Evolutionary conservation across 1,140 invertebrate genomes (phyloP).

Genomic region (Drosophila parvula): DNA sequence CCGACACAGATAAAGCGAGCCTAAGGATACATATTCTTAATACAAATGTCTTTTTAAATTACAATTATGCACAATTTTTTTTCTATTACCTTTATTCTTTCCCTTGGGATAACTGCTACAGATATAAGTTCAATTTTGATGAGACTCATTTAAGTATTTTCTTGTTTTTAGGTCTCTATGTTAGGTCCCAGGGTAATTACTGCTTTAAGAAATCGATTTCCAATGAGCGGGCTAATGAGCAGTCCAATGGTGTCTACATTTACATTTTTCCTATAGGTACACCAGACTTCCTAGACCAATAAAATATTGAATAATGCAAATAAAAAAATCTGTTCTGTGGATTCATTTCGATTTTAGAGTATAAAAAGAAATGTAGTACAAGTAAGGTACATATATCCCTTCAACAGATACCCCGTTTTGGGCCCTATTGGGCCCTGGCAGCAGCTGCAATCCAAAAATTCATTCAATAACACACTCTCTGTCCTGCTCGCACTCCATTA

Average conservation of each 20-base stretch:
- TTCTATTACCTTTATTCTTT: too few relatives aligned
- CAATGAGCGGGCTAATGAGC: too few relatives aligned
- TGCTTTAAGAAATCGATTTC: too few relatives aligned
- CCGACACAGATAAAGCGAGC: not conserved
- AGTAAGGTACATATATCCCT: too few relatives aligned
- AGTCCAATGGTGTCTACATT: too few relatives aligned
- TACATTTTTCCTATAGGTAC: too few relatives aligned
- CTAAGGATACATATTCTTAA: too few relatives aligned
- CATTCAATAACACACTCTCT: conserved; percentile 15
- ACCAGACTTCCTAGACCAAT: not conserved
- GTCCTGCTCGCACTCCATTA: conserved; percentile 9
- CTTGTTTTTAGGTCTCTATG: not conserved
- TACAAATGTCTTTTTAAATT: too few relatives aligned
- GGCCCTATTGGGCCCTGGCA: not conserved
- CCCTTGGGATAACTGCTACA: not conserved
- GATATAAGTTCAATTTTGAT: not conserved
- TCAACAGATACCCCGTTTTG: not conserved
- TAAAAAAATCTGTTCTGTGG: not conserved
- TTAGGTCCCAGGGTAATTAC: not conserved
- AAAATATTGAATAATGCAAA: not conserved
- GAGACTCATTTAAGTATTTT: not conserved
- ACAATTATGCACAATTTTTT: too few relatives aligned
- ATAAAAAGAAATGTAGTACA: not conserved
- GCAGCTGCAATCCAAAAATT: conserved; percentile 22
- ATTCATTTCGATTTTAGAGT: too few relatives aligned